Base-by-base conservation (phyloP, 2,113 vertebrate species). In the Ceratotherium simum region DNA sequence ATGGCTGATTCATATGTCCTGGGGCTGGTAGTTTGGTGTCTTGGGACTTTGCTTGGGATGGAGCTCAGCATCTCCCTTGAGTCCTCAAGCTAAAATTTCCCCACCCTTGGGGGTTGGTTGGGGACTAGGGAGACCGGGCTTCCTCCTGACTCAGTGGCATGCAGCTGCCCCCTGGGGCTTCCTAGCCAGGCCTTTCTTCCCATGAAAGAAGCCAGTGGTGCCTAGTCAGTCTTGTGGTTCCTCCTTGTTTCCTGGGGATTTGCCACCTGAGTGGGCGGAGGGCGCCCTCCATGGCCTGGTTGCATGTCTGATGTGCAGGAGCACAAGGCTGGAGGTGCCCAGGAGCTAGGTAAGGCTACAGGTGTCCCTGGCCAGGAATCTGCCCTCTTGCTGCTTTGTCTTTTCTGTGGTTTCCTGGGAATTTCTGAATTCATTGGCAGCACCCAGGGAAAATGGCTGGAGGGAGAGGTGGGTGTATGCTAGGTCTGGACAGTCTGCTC, bases 281-380 rank as follows among this genome's bases (percentile, higher is more conserved):
- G 46, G 60, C 21, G 16, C 5, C 6, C 42, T 27, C 12, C 46
- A 5, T 0, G 4, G 17, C 62, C 54, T 84, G 69, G 25, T 16
- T 2, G 0, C 3, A 0, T 6, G 12, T 51, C 0, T 58, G 12
- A 6, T 3, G 6, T 42, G 17, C 6, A 12, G n/a, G 76, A 60
- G 14, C 64, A 2, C 5, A 23, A 42, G 70, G 8, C 65, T 27
- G 16, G 29, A 4, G 7, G 31, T 60, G 16, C 33, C 17, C 18
- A 29, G 69, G 0, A 2, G 18, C 29, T 46, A 72, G 39, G 33
- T 56, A 5, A 23, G 90, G 79, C 42, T 1, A 0, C 33, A 67
- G 73, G 56, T 1, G 1, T 16, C 21, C 48, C 39, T 39, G 79
- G 31, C 27, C 14, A 5, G 6, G 8, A 2, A 10, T 36, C n/a